Conservation (phyloP, 2,113 vertebrate genomes). For the Maccullochella peelii region DNA sequence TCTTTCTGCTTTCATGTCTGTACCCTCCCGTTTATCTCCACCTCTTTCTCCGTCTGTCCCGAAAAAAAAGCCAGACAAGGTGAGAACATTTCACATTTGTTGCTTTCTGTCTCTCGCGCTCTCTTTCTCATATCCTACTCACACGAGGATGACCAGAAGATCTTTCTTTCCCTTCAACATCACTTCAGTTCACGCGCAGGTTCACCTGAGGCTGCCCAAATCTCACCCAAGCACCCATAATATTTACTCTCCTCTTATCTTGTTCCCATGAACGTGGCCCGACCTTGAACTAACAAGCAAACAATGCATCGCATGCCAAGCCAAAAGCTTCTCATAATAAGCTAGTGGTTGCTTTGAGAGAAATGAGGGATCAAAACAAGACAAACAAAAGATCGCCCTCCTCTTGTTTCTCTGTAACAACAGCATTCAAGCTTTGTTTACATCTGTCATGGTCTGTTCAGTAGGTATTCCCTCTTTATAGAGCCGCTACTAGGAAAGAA, state of each 20-base stretch:
- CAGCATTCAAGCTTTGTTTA: conserved; percentile 30
- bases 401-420: conserved; percentile 12
- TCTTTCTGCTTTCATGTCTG: background rate
- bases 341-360: conserved; percentile 10
- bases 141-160: background rate
- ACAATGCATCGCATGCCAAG: conserved; percentile 8
- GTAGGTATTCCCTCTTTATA: background rate
- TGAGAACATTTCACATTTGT: background rate
- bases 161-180: background rate
- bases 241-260: conserved; percentile 57
- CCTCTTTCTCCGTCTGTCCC: background rate
- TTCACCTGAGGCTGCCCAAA: background rate
- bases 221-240: conserved; percentile 51
- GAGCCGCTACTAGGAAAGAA: background rate
- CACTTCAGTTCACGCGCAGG: conserved; percentile 4
- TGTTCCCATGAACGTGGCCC: background rate
- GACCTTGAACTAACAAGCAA: conserved; percentile 42
- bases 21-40: background rate
- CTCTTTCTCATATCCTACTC: background rate
- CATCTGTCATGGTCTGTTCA: background rate
- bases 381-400: conserved; percentile 21
- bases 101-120: background rate
- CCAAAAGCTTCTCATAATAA: conserved; percentile 20
- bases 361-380: background rate
- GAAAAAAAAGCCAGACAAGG: conserved; percentile 32